Evolutionary conservation across 2,888 invertebrate genomes (phyloP).

Genomic region (Phaonia tiefii): DNA sequence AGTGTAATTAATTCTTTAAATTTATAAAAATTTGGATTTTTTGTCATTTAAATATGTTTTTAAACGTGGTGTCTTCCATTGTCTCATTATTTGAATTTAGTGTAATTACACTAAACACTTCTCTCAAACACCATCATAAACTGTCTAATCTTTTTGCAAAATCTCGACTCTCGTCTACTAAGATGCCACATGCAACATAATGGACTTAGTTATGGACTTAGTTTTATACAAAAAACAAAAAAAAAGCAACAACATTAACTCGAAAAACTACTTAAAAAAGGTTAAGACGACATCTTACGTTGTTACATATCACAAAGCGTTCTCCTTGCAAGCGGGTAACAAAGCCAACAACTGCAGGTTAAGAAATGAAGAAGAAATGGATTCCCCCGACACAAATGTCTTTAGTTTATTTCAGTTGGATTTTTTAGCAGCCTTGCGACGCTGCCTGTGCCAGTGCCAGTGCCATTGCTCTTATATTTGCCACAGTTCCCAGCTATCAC

Average conservation of each 20-base stretch:
- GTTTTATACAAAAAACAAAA: slow-evolving; percentile 2
- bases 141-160: slow-evolving; percentile 43
- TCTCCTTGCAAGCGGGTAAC: slow-evolving; percentile 13
- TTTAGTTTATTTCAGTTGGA: slow-evolving; percentile 44
- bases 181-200: slow-evolving; percentile 46
- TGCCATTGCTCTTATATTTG: neutral
- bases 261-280: neutral
- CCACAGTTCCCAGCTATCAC: slow-evolving; percentile 52
- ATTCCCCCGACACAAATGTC: slow-evolving; percentile 62
- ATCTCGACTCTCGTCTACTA: slow-evolving; percentile 39
- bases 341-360: no score
- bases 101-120: slow-evolving; percentile 53
- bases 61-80: no score
- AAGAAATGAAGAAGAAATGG: slow-evolving; percentile 25
- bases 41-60: no score
- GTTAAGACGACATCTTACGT: slow-evolving; percentile 22
- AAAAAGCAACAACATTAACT: neutral
- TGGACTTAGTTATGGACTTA: neutral
- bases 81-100: slow-evolving; percentile 60
- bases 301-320: slow-evolving; percentile 36
- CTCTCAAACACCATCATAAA: slow-evolving; percentile 50
- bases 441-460: slow-evolving; percentile 6
- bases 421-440: slow-evolving; percentile 16
- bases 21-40: no score
- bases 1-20: no score